Evolutionary conservation across 2,888 invertebrate species (phyloP).

Genomic region (Amitus sp.): DNA sequence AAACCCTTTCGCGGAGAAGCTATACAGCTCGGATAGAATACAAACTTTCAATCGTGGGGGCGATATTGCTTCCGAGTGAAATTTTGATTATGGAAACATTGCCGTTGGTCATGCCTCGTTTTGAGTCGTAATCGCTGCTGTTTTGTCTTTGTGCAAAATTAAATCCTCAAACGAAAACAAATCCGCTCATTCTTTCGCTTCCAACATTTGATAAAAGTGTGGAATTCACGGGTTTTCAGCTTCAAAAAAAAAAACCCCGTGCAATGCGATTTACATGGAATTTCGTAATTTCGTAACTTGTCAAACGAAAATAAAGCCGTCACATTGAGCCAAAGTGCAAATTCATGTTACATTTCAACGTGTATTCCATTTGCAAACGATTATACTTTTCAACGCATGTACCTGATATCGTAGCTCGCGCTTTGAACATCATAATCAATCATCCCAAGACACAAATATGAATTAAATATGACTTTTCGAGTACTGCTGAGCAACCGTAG

Average conservation of each 20-base stretch:
- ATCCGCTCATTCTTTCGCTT: too few relatives aligned
- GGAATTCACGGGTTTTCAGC: background rate
- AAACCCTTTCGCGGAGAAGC: conserved; percentile 44
- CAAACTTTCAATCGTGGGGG: conserved; percentile 18
- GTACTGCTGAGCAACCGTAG: too few relatives aligned
- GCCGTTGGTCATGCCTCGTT: too few relatives aligned
- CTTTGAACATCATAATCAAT: too few relatives aligned
- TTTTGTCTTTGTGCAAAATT: background rate
- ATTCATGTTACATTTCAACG: conserved; percentile 44
- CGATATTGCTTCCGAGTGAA: background rate
- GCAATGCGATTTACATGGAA: conserved; percentile 4
- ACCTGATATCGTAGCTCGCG: too few relatives aligned
- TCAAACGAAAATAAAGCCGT: conserved; percentile 13
- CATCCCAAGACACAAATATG: too few relatives aligned
- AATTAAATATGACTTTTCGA: too few relatives aligned
- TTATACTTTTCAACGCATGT: too few relatives aligned
- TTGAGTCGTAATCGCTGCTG: background rate
- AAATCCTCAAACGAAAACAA: too few relatives aligned
- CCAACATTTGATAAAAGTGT: background rate
- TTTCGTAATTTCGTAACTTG: background rate
- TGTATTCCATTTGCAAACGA: background rate
- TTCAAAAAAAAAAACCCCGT: background rate
- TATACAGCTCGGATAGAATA: conserved; percentile 19
- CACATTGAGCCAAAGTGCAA: conserved; percentile 15
- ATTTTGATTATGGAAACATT: background rate